Conservation (phyloP, 2,797 vertebrate genomes). For the Hephaestus fuliginosus region DNA sequence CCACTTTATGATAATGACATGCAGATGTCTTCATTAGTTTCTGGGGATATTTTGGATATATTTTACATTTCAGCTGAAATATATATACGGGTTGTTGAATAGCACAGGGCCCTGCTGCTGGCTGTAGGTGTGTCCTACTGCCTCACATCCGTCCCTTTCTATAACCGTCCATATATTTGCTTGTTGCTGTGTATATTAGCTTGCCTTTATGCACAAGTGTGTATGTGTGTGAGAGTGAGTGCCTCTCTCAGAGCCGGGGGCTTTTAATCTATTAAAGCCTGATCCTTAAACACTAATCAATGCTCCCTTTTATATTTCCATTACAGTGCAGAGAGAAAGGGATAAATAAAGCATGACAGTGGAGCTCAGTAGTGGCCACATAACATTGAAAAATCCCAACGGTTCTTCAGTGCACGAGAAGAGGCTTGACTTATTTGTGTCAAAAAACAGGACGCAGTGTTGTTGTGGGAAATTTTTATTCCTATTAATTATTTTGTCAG, state of each 20-base stretch:
- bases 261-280: slow-evolving; percentile 88
- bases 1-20: slow-evolving; percentile 29
- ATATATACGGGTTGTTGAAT: slow-evolving; percentile 29
- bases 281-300: slow-evolving; percentile 88
- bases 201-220: slow-evolving; percentile 37
- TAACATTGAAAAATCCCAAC: slow-evolving; percentile 28
- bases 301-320: slow-evolving; percentile 87
- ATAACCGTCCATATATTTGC: slow-evolving; percentile 46
- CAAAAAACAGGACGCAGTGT: slow-evolving; percentile 1
- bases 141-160: slow-evolving; percentile 31
- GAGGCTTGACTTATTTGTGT: slow-evolving; percentile 12
- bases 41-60: neutral
- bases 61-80: slow-evolving; percentile 31
- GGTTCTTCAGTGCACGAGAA: slow-evolving; percentile 24
- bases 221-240: slow-evolving; percentile 45
- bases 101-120: slow-evolving; percentile 18
- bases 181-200: slow-evolving; percentile 24
- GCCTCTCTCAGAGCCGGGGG: slow-evolving; percentile 69
- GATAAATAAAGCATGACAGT: slow-evolving; percentile 80
- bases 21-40: slow-evolving; percentile 31
- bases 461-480: neutral
- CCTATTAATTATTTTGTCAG: neutral
- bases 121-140: slow-evolving; percentile 15
- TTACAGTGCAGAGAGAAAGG: slow-evolving; percentile 81
- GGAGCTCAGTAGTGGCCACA: slow-evolving; percentile 60